Evolutionary conservation across 2,113 vertebrate species (phyloP).

Genomic region (Orientallactaga bullata): DNA sequence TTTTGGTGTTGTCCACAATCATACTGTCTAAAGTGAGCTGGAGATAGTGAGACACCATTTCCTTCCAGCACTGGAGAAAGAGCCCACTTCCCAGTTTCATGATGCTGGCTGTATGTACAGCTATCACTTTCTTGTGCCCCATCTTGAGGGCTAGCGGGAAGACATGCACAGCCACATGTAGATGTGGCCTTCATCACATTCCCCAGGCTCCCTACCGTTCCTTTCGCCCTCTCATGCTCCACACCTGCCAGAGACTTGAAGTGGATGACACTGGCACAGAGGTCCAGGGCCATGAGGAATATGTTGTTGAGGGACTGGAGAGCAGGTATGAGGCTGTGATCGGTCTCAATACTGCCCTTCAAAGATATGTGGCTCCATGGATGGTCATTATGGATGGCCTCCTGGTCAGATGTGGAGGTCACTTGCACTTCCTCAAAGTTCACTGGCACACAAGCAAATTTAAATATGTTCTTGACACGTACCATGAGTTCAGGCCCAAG

Average conservation of each 20-base stretch:
- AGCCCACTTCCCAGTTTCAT: slow-evolving; percentile 92
- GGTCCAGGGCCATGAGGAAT: slow-evolving; percentile 88
- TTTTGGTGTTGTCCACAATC: slow-evolving; percentile 92
- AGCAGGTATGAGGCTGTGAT: slow-evolving; percentile 89
- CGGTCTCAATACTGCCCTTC: slow-evolving; percentile 93
- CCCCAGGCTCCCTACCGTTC: slow-evolving; percentile 92
- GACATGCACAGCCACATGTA: slow-evolving; percentile 89
- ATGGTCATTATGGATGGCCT: slow-evolving; percentile 91
- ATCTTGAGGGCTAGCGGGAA: slow-evolving; percentile 90
- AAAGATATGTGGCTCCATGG: slow-evolving; percentile 90
- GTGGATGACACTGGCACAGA: slow-evolving; percentile 92
- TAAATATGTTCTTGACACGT: slow-evolving; percentile 91
- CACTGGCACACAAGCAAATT: slow-evolving; percentile 90
- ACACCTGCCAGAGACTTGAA: slow-evolving; percentile 91
- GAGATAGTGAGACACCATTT: slow-evolving; percentile 90
- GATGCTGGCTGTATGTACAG: slow-evolving; percentile 92
- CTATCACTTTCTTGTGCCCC: slow-evolving; percentile 88
- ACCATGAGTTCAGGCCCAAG: slow-evolving; percentile 91
- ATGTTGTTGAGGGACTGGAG: slow-evolving; percentile 90
- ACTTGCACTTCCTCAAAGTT: slow-evolving; percentile 92
- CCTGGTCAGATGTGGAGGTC: slow-evolving; percentile 82
- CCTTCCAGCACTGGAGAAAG: slow-evolving; percentile 92
- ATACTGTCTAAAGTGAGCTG: slow-evolving; percentile 91
- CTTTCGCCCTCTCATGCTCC: slow-evolving; percentile 91
- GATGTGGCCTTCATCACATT: slow-evolving; percentile 90